Evolutionary conservation across 2,797 vertebrate species (phyloP).

Genomic region (Microctenopoma lineatum): DNA sequence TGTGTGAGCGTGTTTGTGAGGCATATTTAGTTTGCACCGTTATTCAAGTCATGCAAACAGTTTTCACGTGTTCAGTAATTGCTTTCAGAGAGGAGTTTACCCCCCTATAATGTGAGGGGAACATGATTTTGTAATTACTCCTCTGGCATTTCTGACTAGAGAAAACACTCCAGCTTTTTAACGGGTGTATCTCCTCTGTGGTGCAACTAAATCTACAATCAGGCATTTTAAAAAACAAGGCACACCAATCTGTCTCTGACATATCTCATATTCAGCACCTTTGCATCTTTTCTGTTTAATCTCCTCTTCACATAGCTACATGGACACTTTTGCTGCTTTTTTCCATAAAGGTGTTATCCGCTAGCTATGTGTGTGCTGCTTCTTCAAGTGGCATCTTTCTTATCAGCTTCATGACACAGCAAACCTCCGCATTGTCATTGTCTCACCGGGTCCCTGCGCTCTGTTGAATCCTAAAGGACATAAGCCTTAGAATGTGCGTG

Average conservation of each 20-base stretch:
- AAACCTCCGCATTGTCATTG: constrained; percentile 52
- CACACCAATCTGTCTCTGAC: neutral
- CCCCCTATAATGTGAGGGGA: constrained; percentile 15
- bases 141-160: constrained; percentile 15
- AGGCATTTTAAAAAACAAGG: constrained; percentile 7
- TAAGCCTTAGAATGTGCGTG: constrained; percentile 11
- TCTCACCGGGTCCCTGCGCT: constrained; percentile 46
- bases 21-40: constrained; percentile 7
- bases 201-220: constrained; percentile 9
- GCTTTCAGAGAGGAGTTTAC: constrained; percentile 25
- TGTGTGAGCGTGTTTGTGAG: neutral
- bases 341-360: constrained; percentile 59
- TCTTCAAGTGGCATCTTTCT: constrained; percentile 55
- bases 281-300: constrained; percentile 44
- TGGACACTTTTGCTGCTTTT: constrained; percentile 44
- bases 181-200: constrained; percentile 17
- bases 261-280: constrained; percentile 9
- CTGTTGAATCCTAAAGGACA: constrained; percentile 46
- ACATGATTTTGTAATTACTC: constrained; percentile 52
- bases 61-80: constrained; percentile 47
- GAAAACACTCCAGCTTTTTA: constrained; percentile 31
- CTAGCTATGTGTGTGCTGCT: constrained; percentile 56
- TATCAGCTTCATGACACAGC: constrained; percentile 64
- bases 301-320: constrained; percentile 33
- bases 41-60: constrained; percentile 34